phyloP scores from a whole-genome alignment of 1,140 invertebrate genomes.

The Cydia fagiglandana region DNA sequence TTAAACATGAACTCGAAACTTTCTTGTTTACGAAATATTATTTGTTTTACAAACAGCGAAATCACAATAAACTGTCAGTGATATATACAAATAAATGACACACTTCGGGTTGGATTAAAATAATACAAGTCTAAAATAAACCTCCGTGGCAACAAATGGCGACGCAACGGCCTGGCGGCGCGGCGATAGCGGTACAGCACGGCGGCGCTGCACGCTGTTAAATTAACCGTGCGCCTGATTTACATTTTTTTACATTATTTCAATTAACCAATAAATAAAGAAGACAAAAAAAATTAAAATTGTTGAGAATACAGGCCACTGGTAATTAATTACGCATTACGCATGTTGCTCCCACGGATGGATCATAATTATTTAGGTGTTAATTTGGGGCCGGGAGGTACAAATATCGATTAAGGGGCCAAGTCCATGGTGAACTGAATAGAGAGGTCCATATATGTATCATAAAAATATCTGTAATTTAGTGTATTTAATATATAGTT shows the following conservation, averaged over 20 bases:
- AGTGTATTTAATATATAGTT: no score
- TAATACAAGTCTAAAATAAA: slow-evolving; percentile 59
- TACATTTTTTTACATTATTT: background rate
- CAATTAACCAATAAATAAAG: background rate
- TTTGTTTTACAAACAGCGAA: slow-evolving; percentile 35
- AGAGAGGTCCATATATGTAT: no score
- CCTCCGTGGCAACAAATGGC: slow-evolving; percentile 39
- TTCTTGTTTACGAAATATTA: background rate
- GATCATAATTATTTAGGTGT: no score
- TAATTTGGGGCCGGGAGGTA: no score
- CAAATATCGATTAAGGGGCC: no score
- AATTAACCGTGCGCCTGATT: background rate
- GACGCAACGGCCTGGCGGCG: slow-evolving; percentile 22
- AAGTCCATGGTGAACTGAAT: no score
- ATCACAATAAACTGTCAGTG: slow-evolving; percentile 40
- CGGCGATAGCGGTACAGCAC: slow-evolving; percentile 26
- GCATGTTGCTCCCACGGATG: background rate
- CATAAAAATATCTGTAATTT: no score
- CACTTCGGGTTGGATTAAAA: slow-evolving; percentile 60
- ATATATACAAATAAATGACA: slow-evolving; percentile 59
- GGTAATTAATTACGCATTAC: background rate
- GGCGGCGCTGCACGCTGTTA: slow-evolving; percentile 15
- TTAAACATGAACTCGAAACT: no score
- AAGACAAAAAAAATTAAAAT: background rate
- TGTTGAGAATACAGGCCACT: background rate